Base-by-base conservation (phyloP, 37 sponge, comb jelly and placozoan genomes). In the Beroe ovata region DNA sequence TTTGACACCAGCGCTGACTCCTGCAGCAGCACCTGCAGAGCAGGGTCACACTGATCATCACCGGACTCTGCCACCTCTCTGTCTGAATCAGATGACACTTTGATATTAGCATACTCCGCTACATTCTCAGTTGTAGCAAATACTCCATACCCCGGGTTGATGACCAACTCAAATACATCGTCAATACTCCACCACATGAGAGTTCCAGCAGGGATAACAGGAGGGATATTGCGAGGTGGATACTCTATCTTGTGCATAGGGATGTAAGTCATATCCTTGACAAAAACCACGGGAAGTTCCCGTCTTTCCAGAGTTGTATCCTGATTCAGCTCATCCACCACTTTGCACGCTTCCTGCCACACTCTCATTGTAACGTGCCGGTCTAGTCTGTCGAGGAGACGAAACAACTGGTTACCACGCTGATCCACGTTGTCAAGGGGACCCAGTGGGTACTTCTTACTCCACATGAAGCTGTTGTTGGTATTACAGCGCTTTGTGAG, bases 121-220 rank as follows among this genome's bases (percentile, higher is more conserved):
- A 77, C 84, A 77, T 77, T 77, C 84, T 77, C 84, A 0, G 54
- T 41, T 3, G 84, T 77, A 4, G 84, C 84, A 39, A 77, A 77
- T 54, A 77, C 54, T 11, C 28, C 84, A 20, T 77, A 77, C 25
- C 84, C 84, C 41, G 84, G 84, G 54, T 77, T 77, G 23, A 77
- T 41, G 20, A 77, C 42, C 21, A 20, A 3, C 84, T 77, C 84
- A 26, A 77, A 77, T 6, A 77, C 84, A 40, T 77, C 84, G 47
- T 77, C 84, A 42, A 77, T 77, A 20, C 54, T 42, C 84, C 84
- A 77, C 84, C 84, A 77, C 84, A 77, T 77, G 38, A 77, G 84
- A 8, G 84, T 77, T 4, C 84, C 84, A 8, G 84, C 4, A 22
- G 42, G 84, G 54, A 77, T 77, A 23, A 77, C 47, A 2, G 54